These are phyloP conservation scores for Phaonia tiefii DNA, from an alignment of 2,888 invertebrate genomes.

Conservation along the genomic window DNA sequence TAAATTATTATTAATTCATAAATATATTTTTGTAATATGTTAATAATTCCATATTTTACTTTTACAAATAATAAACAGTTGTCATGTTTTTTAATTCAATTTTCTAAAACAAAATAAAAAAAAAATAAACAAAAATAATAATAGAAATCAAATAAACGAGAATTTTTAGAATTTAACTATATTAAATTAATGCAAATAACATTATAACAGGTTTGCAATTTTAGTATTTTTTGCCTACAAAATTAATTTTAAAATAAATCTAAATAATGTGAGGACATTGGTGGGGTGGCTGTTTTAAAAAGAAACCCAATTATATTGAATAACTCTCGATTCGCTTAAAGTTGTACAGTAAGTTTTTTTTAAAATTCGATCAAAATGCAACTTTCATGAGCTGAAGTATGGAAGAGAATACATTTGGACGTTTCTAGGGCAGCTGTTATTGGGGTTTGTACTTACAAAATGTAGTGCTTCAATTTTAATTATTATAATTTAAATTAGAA, in stretches of 20 bases:
- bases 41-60: slow-evolving; percentile 24
- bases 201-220: slow-evolving; percentile 24
- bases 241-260: slow-evolving; percentile 20
- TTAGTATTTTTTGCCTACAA: slow-evolving; percentile 21
- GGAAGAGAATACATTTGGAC: slow-evolving; percentile 1
- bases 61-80: slow-evolving; percentile 41
- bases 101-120: slow-evolving; percentile 21
- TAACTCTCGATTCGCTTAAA: slow-evolving; percentile 44
- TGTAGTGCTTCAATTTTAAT: too few species aligned
- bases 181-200: slow-evolving; percentile 37
- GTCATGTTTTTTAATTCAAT: slow-evolving; percentile 44
- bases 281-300: slow-evolving; percentile 8
- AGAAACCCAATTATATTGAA: slow-evolving; percentile 63
- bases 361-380: too few species aligned
- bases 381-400: not conserved
- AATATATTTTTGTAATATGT: slow-evolving; percentile 40
- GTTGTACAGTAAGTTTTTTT: not conserved
- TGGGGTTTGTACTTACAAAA: too few species aligned
- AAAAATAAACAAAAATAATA: slow-evolving; percentile 21
- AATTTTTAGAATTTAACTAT: slow-evolving; percentile 14
- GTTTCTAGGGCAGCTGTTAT: too few species aligned
- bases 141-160: not conserved
- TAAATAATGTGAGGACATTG: slow-evolving; percentile 5
- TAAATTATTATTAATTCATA: slow-evolving; percentile 51
- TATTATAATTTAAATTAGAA: too few species aligned